Base-by-base conservation (phyloP, 2,888 invertebrate genomes). In the Hartigia nigra region DNA sequence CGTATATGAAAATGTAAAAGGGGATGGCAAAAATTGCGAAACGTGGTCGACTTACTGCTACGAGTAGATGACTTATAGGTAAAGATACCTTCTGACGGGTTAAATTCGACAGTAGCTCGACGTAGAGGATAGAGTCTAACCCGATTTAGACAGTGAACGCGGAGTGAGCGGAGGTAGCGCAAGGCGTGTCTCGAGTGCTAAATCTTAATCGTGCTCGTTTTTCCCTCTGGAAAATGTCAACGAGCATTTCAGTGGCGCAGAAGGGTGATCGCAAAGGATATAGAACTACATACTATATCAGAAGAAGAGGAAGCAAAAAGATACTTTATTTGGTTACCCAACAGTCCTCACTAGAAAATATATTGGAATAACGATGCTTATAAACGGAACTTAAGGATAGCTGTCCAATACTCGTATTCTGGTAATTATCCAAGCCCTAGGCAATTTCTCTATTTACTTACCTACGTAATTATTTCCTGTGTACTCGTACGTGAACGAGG, bases 321-420 rank as follows among this genome's bases (percentile, higher is more conserved):
- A 23, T 9, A 23, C 55, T 55, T 23, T 0, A 39, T 23, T 39
- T 9, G 55, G 55, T 78, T 80, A 76, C 55, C 76, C 75, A 32
- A 72, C 9, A 12, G 31, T 32, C 14, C 12, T 3, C 74, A 11
- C 32, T 36, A 23, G 78, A 80, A 82, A 82, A 82, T 79, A 80
- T 82, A 81, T 82, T 82, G 81, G 78, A 80, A 81, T 84, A 85
- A 69, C 86, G 82, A 83, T 84, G 83, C 84, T 83, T 85, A 86
- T 84, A 86, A 87, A 86, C 84, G 85, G 81, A 80, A 79, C 80
- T 55, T 55, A 55, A 55, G 23, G 55, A 55, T 55, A 5, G 23
- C 55, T 55, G 23, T 23, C 23, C 2, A 9, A 55, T 55, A 55
- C 23, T 55, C 23, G 23, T 55, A 55, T 55, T 23, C 23, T 23